Evolutionary conservation across 2,888 invertebrate genomes (phyloP).

Genomic region (Megamerina dolium): DNA sequence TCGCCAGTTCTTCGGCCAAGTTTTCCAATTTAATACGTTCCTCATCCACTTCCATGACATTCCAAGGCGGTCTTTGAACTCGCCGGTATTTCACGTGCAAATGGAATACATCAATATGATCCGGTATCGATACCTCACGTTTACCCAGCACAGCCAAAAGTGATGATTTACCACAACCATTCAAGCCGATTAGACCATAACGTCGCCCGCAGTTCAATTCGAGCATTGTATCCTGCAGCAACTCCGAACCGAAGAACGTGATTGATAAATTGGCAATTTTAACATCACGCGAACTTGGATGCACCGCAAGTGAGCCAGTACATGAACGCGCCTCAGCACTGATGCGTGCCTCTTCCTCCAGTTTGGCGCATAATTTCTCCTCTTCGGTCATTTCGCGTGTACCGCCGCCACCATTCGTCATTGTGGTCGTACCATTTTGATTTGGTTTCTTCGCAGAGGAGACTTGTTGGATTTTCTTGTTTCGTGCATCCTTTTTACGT

Average conservation of each 20-base stretch:
- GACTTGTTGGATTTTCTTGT: conserved; percentile 51
- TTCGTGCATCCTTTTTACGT: conserved; percentile 91
- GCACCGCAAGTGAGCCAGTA: conserved; percentile 91
- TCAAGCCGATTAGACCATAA: conserved; percentile 95
- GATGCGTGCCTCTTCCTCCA: conserved; percentile 85
- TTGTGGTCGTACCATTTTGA: conserved; percentile 57
- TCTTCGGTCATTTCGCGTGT: conserved; percentile 47
- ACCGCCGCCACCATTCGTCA: conserved; percentile 57
- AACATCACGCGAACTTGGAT: conserved; percentile 91
- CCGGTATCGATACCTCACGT: conserved; percentile 91
- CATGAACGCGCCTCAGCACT: conserved; percentile 91
- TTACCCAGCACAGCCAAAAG: conserved; percentile 85
- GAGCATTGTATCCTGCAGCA: conserved; percentile 90
- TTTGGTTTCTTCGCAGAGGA: conserved; percentile 48
- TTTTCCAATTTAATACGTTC: conserved; percentile 86
- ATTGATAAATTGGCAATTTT: conserved; percentile 96
- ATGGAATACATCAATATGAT: conserved; percentile 96
- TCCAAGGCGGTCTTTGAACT: conserved; percentile 92
- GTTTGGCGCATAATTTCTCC: conserved; percentile 77
- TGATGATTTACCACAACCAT: conserved; percentile 98
- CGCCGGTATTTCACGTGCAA: conserved; percentile 97
- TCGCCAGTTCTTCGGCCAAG: conserved; percentile 82
- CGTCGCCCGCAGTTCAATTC: conserved; percentile 96
- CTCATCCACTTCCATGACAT: conserved; percentile 97
- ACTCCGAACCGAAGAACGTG: conserved; percentile 95